phyloP scores from a whole-genome alignment of 2,113 vertebrate genomes.

The Hypanus sabinus region DNA sequence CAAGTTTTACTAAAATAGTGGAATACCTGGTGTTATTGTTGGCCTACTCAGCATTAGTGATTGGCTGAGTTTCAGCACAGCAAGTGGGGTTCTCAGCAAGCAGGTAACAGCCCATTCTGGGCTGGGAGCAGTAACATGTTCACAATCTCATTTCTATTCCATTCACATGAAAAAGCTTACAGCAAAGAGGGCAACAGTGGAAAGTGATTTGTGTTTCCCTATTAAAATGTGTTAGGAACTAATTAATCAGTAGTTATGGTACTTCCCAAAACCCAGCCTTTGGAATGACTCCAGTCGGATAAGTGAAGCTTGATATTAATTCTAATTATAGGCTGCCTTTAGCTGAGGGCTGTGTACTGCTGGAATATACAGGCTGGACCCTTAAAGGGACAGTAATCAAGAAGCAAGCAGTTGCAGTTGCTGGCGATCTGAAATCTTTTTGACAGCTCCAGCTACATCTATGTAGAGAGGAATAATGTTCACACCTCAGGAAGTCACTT shows the following conservation, averaged over 20 bases:
- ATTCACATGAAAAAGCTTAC: constrained; percentile 29
- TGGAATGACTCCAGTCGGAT: constrained; percentile 29
- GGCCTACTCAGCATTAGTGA: not conserved
- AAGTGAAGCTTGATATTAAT: constrained; percentile 36
- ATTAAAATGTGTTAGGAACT: constrained; percentile 37
- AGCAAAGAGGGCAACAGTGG: constrained; percentile 26
- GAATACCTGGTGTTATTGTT: not conserved
- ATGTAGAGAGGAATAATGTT: too few relatives aligned
- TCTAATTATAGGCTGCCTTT: constrained; percentile 26
- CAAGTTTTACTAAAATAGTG: not conserved
- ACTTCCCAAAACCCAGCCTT: constrained; percentile 35
- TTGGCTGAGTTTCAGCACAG: not conserved
- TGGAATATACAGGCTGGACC: not conserved
- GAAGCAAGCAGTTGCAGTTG: not conserved
- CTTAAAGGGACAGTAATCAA: not conserved
- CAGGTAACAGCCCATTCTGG: too few relatives aligned
- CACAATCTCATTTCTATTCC: constrained; percentile 29
- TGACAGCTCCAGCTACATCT: too few relatives aligned
- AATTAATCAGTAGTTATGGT: constrained; percentile 36
- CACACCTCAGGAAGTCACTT: too few relatives aligned
- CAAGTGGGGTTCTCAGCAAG: too few relatives aligned
- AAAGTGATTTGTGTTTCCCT: constrained; percentile 37
- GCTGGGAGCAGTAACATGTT: not conserved
- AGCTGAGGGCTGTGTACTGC: not conserved
- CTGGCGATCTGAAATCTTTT: not conserved